A percentile compares a stretch with the other conserved stretches of the same genome.
Conservation (phyloP, 2,797 vertebrate species). For the Psittacula derbiana region DNA sequence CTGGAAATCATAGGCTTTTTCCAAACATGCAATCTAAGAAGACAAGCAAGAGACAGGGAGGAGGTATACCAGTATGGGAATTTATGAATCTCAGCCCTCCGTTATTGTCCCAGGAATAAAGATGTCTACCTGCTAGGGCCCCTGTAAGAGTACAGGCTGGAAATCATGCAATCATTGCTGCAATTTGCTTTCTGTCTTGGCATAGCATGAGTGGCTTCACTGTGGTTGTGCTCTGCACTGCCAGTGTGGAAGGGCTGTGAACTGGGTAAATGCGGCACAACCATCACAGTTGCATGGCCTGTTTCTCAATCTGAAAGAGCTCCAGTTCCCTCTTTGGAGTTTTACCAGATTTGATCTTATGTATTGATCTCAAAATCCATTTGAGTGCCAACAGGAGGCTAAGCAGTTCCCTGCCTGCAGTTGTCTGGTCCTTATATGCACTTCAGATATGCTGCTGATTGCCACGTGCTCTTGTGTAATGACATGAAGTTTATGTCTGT, state of each 20-base stretch:
- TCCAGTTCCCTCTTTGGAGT: not conserved
- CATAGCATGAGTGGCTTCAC: not conserved
- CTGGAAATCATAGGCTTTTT: not conserved
- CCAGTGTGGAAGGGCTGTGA: not conserved
- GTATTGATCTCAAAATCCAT: not conserved
- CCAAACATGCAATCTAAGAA: not conserved
- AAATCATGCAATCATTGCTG: not conserved
- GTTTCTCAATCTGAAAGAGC: not conserved
- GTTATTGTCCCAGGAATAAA: not conserved
- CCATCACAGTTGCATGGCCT: accelerated
- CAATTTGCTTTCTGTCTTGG: not conserved
- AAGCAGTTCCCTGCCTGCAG: not conserved
- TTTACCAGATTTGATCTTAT: not conserved
- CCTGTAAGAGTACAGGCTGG: not conserved
- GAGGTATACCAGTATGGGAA: not conserved
- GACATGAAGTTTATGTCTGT: not conserved
- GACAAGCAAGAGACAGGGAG: not conserved
- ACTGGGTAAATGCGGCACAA: not conserved
- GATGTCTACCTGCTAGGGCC: not conserved
- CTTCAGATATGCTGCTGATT: not conserved
- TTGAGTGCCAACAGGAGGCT: not conserved
- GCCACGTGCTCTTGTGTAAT: accelerated
- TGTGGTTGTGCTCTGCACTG: not conserved
- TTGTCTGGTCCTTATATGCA: not conserved
- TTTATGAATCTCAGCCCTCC: not conserved